Evolutionary conservation across 2,888 invertebrate genomes (phyloP), one percentile per base, ranked within the genome.

Genomic region (Neelides folsomi): DNA sequence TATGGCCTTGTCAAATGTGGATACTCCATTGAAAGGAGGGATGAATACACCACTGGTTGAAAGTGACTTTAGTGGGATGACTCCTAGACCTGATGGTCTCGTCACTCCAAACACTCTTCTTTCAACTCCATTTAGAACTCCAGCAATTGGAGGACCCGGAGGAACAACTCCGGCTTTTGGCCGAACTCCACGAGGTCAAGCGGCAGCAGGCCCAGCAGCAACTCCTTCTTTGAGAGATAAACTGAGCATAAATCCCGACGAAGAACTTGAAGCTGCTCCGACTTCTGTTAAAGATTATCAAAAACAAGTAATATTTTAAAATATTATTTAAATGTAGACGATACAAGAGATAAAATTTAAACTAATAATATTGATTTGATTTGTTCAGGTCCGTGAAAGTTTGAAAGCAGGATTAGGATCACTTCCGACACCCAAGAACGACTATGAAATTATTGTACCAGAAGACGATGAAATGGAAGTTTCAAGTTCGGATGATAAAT

Each of bases 401-500:
- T 51, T 94, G 18, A 80, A 83, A 41, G 78, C 79, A 57, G 86
- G 87, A 0, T 73, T 97, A 20, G 81, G 82, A 19, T 74, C 81
- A 1, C 73, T 99, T 53, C 98, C 98, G 1, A 72, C 79, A 1
- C 97, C 98, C 0, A 84, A 86, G 64, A 97, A 99, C 69, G 97
- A 99, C 72, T 99, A 93, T 70, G 97, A 98, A 74, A 94, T 97
- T 66, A 94, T 97, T 40, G 87, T 95, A 12, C 94, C 95, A 0
- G 93, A 93, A 57, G 79, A 81, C 49, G 83, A 84, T 49, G 73
- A 73, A 18, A 73, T 75, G 13, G 72, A 72, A 2, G 70, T 68
- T 18, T 69, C 68, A n/a, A 61, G 65, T 15, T 70, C 42, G 73
- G 76, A 52, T 72, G 74, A 55, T 65, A 70, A 1, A 55, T 66